Evolutionary conservation across 1,140 invertebrate species (phyloP), one percentile per base, ranked within the genome.

Genomic region (Atopsyche davidsoni): DNA sequence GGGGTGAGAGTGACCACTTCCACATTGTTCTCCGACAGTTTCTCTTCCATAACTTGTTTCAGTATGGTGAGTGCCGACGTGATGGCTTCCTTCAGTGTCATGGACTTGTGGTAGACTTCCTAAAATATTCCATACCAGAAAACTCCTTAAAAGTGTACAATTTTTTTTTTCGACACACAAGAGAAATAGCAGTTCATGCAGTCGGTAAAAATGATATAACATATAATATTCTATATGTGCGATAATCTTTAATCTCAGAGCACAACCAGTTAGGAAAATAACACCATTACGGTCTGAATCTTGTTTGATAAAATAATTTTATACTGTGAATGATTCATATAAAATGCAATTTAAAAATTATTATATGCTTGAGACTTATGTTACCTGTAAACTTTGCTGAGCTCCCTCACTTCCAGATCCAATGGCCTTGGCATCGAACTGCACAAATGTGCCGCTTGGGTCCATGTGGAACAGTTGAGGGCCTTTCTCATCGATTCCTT

Each of bases 11-110:
- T 92, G 62, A 94, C 92, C 24, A 98, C 88, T 77, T 99, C 97
- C 38, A 99, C 94, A 76, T 99, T 99, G 24, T 87, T 92, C 21
- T 92, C 89, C 57, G 89, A 98, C 0, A 99, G 69, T 73, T 98
- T 99, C 70, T 99, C 97, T 68, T 99, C 97, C 97, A 99, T 99
- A 0, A 99, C 96, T 76, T 99, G 96, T 65, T 99, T 99, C 1
- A 99, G 71, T 63, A 98, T 99, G 6, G 87, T 93, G 11, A 99
- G 70, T 2, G 92, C 86, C 24, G 88, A 69, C 63, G 93, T 95
- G 45, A 92, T 85, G 11, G 96, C 96, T 75, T 98, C 95, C 52
- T 90, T 85, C n/a, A 99, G 68, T 0, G 88, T 95, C 87, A 99
- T 94, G 9, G 90, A 88, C 34, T 75, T 70, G 53, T 79, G 77